Conservation (phyloP, 1,140 invertebrate species). For the Drosophila sp. region DNA sequence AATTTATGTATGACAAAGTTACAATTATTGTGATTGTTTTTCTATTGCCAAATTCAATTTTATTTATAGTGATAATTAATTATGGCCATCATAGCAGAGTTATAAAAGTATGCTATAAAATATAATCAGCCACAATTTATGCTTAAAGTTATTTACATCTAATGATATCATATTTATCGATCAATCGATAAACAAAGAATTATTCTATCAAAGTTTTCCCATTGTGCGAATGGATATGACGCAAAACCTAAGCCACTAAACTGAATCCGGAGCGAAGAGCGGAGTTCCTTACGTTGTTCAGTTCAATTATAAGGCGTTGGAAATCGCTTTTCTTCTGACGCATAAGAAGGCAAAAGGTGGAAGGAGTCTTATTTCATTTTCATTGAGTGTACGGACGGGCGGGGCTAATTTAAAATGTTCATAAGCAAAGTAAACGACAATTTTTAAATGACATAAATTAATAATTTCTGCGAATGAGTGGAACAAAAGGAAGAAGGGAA, state of each 20-base stretch:
- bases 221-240: slow-evolving; percentile 40
- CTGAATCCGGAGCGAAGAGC: slow-evolving; percentile 23
- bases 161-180: neutral
- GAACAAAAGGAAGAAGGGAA: slow-evolving; percentile 11
- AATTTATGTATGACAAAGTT: neutral
- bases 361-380: slow-evolving; percentile 30
- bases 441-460: slow-evolving; percentile 76
- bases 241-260: slow-evolving; percentile 37
- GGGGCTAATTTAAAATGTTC: slow-evolving; percentile 71
- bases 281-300: slow-evolving; percentile 33
- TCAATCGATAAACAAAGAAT: neutral
- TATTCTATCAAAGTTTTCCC: slow-evolving; percentile 20
- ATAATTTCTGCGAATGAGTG: slow-evolving; percentile 62
- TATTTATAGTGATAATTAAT: slow-evolving; percentile 1
- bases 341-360: neutral
- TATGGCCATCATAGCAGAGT: neutral
- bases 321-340: slow-evolving; percentile 61
- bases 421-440: slow-evolving; percentile 67
- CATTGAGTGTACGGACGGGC: slow-evolving; percentile 47
- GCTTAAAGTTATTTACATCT: slow-evolving; percentile 6
- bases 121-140: slow-evolving; percentile 14
- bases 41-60: neutral
- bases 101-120: slow-evolving; percentile 1
- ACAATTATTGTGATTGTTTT: neutral
- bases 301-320: slow-evolving; percentile 65